Percentiles rank a stretch among this genome's conserved stretches.
phyloP scores from a whole-genome alignment of 2,113 vertebrate genomes.

The Spea multiplicata region DNA sequence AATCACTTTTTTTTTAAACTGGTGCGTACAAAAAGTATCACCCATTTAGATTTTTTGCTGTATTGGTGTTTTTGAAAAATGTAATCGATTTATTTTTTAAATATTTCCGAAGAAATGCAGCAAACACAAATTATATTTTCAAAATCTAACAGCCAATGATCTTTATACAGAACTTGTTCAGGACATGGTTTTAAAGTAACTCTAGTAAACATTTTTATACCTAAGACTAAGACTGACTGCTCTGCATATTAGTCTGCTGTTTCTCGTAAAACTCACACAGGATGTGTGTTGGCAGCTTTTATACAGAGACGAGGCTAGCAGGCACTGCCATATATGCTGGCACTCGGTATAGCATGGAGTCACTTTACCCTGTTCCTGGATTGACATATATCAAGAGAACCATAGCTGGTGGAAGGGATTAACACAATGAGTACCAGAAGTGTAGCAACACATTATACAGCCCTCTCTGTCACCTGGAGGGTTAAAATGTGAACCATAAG shows the following conservation, averaged over 20 bases:
- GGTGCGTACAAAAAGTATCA: too few species aligned
- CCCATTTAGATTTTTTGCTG: too few species aligned
- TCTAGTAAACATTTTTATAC: not conserved
- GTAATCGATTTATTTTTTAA: too few species aligned
- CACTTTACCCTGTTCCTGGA: not conserved
- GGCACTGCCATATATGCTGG: constrained; percentile 5
- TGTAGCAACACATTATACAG: not conserved
- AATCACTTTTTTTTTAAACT: too few species aligned
- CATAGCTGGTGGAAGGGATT: not conserved
- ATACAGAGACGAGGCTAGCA: not conserved
- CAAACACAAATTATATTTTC: too few species aligned
- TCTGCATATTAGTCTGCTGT: constrained; percentile 2
- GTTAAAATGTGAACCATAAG: not conserved
- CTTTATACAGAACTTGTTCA: too few species aligned
- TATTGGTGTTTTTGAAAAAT: too few species aligned
- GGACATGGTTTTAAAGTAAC: not conserved
- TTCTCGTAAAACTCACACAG: constrained; percentile 24
- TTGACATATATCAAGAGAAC: too few species aligned
- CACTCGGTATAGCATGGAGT: not conserved
- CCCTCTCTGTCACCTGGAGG: not conserved
- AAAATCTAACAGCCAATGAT: too few species aligned
- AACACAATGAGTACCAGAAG: not conserved
- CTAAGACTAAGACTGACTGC: not conserved
- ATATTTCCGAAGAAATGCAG: too few species aligned
- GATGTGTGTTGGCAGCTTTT: constrained; percentile 16